Percentiles rank a stretch among this genome's conserved stretches.
These are phyloP conservation scores for Hydrochoerus hydrochaeris DNA, from an alignment of 2,113 vertebrate species.

Conservation along the genomic window DNA sequence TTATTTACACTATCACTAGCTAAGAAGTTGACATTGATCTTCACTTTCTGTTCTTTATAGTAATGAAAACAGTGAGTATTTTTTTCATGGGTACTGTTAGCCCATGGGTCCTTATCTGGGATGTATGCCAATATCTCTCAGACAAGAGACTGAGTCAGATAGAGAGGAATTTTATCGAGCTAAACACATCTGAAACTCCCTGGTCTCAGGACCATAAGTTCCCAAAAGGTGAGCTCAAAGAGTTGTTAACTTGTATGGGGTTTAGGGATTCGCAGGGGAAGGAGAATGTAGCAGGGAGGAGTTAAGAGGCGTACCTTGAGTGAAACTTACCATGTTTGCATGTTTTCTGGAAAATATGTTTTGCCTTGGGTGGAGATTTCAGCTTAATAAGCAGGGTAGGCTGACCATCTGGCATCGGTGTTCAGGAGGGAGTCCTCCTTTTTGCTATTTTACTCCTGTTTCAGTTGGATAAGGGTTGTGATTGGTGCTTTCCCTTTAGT, in stretches of 20 bases:
- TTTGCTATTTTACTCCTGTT: neutral
- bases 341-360: neutral
- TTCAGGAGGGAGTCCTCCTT: neutral
- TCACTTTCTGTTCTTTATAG: neutral
- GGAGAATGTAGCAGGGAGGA: neutral
- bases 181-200: neutral
- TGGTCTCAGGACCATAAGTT: no score
- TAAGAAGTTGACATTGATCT: neutral
- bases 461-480: neutral
- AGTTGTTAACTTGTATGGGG: neutral
- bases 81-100: neutral
- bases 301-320: neutral
- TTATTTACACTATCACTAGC: neutral
- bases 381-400: no score
- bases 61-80: neutral
- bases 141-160: neutral
- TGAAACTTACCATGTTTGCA: neutral
- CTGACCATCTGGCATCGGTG: neutral
- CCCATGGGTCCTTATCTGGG: neutral
- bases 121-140: neutral
- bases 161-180: neutral
- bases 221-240: neutral
- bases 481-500: neutral
- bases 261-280: neutral
- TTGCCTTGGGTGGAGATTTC: neutral